Evolutionary conservation across 2,113 vertebrate species (phyloP), one percentile per base, ranked within the genome.

Genomic region (Dicentrarchus labrax): DNA sequence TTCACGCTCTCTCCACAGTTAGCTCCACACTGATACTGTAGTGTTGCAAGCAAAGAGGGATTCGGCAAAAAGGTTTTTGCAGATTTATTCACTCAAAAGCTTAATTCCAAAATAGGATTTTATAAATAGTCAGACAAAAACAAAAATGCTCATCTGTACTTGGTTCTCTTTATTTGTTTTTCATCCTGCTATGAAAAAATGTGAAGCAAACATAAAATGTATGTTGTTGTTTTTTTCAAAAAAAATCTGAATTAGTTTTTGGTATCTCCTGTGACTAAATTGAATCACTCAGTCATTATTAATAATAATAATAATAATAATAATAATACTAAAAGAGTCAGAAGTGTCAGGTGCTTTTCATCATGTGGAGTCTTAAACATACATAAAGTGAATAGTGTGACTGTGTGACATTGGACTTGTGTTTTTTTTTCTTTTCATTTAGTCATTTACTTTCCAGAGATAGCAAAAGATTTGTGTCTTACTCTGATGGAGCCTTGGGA

Each of bases 401-500:
- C 16, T n/a, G 3, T 8, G 4, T 24, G n/a, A 56, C 61, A 15
- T 4, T 4, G 17, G 24, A 47, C 24, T 53, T 71, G 15, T 6
- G 17, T 38, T 56, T 50, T 36, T 17, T 15, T 53, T 2, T 0
- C 22, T 65, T 5, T 16, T 13, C 12, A 47, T 41, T 36, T 1
- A 54, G 13, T 12, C 10, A 61, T 64, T 75, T 70, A 53, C 9
- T 60, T 41, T 19, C 11, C 15, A 24, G 10, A 47, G 61, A 50
- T 15, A 7, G 22, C 39, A 39, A 54, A 70, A 78, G 47, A 65
- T 82, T 62, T 88, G 56, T 48, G 68, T 76, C 60, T 56, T 74
- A 57, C 76, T 88, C 83, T 43, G 51, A 50, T 91, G 76, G 66
- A 84, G 22, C 83, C 79, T 72, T 4, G 47, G 72, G 65, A 80